These are phyloP conservation scores for Brevimyrus niger DNA, from an alignment of 2,113 vertebrate genomes.

Conservation along the genomic window DNA sequence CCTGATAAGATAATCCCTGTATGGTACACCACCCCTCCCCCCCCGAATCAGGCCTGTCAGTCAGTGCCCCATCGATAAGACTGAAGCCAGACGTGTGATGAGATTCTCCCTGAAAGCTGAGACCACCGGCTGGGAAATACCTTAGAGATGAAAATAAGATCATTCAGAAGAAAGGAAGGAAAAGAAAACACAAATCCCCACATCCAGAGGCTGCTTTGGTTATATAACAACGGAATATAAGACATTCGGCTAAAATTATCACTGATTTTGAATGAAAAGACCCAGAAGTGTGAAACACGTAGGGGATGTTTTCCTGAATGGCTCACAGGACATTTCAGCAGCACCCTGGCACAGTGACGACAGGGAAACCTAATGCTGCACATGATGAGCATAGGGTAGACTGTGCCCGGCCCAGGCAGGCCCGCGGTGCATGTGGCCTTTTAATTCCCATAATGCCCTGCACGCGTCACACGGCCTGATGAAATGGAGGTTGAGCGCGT, in stretches of 20 bases:
- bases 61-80: constrained; percentile 4
- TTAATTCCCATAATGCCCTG: not conserved
- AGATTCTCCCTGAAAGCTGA: constrained; percentile 28
- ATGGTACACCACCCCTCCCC: constrained; percentile 13
- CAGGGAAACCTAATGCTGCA: not conserved
- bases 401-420: not conserved
- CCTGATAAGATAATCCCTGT: constrained; percentile 57
- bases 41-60: constrained; percentile 9
- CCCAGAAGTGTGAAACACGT: not conserved
- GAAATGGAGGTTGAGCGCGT: not conserved
- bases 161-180: not conserved
- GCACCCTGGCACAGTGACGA: not conserved
- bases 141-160: constrained; percentile 31
- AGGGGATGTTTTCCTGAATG: not conserved
- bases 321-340: not conserved
- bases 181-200: constrained; percentile 4
- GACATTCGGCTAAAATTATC: not conserved
- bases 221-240: not conserved
- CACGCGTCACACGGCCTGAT: not conserved
- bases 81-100: constrained; percentile 11
- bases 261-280: not conserved
- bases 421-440: not conserved
- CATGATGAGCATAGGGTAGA: not conserved
- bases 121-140: not conserved
- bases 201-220: not conserved